Base-by-base conservation (phyloP, 92 coral and sea anemone genomes). In the Paramuricea clavata region DNA sequence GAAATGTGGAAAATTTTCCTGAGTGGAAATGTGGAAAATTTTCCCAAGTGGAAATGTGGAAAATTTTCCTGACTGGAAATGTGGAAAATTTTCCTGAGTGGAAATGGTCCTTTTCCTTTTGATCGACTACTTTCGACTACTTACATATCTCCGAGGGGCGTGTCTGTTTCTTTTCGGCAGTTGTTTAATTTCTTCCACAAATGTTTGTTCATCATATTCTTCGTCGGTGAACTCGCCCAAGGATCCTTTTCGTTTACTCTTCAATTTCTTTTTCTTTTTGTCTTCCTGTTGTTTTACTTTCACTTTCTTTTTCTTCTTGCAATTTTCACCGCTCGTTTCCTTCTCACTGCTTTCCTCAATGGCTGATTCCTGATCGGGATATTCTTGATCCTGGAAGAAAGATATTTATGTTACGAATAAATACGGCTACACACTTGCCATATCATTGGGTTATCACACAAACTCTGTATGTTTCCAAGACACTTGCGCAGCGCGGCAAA, bases 111-210 rank as follows among this genome's bases (percentile, higher is more conserved):
- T n/a, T n/a, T n/a, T n/a, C n/a, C n/a, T n/a, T n/a, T n/a, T n/a
- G n/a, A n/a, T n/a, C n/a, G n/a, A n/a, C n/a, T n/a, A n/a, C n/a
- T n/a, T n/a, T n/a, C n/a, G n/a, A n/a, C n/a, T 39, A 79, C 84
- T 79, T 79, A 79, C 84, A 34, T 79, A 79, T 59, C 84, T 56
- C 0, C 84, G 84, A 79, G 84, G 84, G 36, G 84, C 84, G 1
- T 79, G 84, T 61, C 84, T 59, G 73, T 59, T 59, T 36, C 84
- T 25, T 44, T 79, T 79, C 22, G 84, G 84, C 23, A 79, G 73
- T 59, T 79, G 84, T 57, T 79, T 79, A 26, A 79, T 79, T 60
- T 79, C 84, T 28, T 79, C 84, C 6, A 79, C 73, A 61, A 79
- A 79, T 1, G 71, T 59, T 67, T 79, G 71, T n/a, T 76, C 82